Evolutionary conservation across 2,797 vertebrate species (phyloP).

Genomic region (Xenentodon cancila): DNA sequence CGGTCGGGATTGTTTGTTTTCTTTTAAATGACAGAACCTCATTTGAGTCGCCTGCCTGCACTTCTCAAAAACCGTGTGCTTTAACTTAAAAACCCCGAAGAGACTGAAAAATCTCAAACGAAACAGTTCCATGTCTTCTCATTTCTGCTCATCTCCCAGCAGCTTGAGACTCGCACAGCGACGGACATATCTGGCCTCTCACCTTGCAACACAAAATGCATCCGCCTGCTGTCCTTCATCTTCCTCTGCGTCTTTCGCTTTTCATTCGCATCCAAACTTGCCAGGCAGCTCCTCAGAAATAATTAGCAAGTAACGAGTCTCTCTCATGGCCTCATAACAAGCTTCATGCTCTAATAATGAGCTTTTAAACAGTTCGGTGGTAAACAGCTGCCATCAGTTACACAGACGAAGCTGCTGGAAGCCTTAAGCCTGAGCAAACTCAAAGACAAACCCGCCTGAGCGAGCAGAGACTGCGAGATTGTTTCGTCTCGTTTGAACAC

Average conservation of each 20-base stretch:
- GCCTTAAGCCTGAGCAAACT: conserved; percentile 43
- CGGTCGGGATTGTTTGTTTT: no score
- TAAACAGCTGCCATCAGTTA: conserved; percentile 70
- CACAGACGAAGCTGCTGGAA: conserved; percentile 51
- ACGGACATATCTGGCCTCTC: conserved; percentile 9
- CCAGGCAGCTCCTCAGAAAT: conserved; percentile 70
- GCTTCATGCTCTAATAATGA: conserved; percentile 72
- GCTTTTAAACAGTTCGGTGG: conserved; percentile 57
- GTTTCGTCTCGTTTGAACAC: conserved; percentile 47
- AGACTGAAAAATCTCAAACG: no score
- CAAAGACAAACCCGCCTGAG: conserved; percentile 48
- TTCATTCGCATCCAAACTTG: conserved; percentile 47
- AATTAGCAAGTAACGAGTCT: conserved; percentile 74
- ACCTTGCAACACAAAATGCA: conserved; percentile 6
- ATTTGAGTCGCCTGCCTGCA: no score
- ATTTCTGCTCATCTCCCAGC: conserved; percentile 3
- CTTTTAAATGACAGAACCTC: no score
- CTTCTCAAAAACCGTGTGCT: no score
- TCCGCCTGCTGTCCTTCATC: conserved; percentile 10
- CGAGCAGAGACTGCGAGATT: conserved; percentile 38
- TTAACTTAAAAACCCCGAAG: no score
- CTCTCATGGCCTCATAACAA: conserved; percentile 70
- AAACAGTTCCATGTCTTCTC: no score
- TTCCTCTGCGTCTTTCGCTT: conserved; percentile 21
- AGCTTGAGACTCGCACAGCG: conserved; percentile 15